A percentile compares a stretch with the other conserved stretches of the same genome.
Evolutionary conservation across 1,140 invertebrate species (phyloP).

Genomic region (Drosophila mayri): DNA sequence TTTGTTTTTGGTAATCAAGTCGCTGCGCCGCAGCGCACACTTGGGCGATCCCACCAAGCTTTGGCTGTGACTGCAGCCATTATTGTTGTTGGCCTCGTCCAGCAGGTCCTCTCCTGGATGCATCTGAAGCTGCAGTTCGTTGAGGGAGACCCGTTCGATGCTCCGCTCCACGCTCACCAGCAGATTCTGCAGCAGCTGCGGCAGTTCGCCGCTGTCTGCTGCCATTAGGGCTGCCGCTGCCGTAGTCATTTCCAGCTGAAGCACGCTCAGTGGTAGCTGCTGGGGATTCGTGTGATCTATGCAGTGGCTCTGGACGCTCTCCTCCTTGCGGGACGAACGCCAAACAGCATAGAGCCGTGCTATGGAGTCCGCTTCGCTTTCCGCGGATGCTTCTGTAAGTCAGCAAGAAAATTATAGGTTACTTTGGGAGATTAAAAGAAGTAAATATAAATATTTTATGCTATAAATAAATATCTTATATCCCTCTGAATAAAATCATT

Average conservation of each 20-base stretch:
- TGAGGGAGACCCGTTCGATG: conserved; percentile 88
- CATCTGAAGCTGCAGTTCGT: conserved; percentile 88
- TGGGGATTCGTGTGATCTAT: conserved; percentile 65
- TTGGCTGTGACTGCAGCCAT: conserved; percentile 36
- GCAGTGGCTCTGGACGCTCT: conserved; percentile 61
- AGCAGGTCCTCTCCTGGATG: conserved; percentile 78
- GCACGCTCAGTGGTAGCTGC: conserved; percentile 62
- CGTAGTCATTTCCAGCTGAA: conserved; percentile 73
- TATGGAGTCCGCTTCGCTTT: conserved; percentile 55
- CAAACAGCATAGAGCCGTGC: conserved; percentile 79
- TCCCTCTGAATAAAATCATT: neutral
- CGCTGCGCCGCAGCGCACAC: conserved; percentile 82
- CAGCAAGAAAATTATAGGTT: neutral
- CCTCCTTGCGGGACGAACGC: conserved; percentile 65
- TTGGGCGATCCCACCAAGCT: conserved; percentile 76
- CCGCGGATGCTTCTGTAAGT: conserved; percentile 30
- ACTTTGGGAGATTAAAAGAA: neutral
- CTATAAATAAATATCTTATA: neutral
- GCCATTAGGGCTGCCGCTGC: conserved; percentile 61
- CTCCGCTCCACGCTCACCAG: conserved; percentile 89
- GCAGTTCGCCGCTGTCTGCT: conserved; percentile 85
- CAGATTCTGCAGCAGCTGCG: conserved; percentile 87
- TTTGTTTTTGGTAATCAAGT: conserved; percentile 85
- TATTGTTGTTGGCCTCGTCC: conserved; percentile 65
- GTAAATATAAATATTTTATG: neutral